Evolutionary conservation across 2,113 vertebrate genomes (phyloP), one percentile per base, ranked within the genome.

Genomic region (Cyprinus carpio): DNA sequence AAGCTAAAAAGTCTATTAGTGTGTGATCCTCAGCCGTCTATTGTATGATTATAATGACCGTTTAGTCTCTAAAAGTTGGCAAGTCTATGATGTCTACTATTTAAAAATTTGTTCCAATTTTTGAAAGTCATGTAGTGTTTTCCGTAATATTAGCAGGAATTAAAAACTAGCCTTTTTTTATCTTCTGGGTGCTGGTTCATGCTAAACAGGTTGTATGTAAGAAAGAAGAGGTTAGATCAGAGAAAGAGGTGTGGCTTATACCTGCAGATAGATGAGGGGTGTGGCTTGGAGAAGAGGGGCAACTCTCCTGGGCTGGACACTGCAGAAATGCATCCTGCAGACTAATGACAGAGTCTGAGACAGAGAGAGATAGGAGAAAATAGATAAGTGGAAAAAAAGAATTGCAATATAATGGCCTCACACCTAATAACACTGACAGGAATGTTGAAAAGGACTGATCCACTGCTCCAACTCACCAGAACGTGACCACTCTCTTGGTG

Each of bases 301-400:
- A 10, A 51, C 81, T 91, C 34, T 97, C 96, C 13, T 94, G 92
- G 31, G 96, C 95, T 3, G 95, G 90, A 86, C 94, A 91, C 75
- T 95, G 96, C 86, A 56, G 88, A 77, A 94, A 86, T 2, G 49
- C 80, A 23, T 99, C 98, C 90, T 96, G 96, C 51, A 97, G 93
- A 88, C 94, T 96, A 93, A 93, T 94, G 74, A 97, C 88, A 54
- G 97, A 97, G 92, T 97, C 98, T 99, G 93, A 20, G 85, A 85
- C 74, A 81, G 0, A 82, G 74, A 1, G 6, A 84, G 29, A 79
- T 3, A 40, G 18, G 10, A n/a, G 29, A 2, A 27, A 31, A 83
- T 49, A 77, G 20, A 85, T 46, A 56, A 18, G 12, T 8, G 23
- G 20, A 58, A 20, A 18, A 75, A 0, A 29, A n/a, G 13, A 67